A percentile compares a stretch with the other conserved stretches of the same genome.
phyloP scores from a whole-genome alignment of 2,888 invertebrate genomes.

The Mythimna ferrago region DNA sequence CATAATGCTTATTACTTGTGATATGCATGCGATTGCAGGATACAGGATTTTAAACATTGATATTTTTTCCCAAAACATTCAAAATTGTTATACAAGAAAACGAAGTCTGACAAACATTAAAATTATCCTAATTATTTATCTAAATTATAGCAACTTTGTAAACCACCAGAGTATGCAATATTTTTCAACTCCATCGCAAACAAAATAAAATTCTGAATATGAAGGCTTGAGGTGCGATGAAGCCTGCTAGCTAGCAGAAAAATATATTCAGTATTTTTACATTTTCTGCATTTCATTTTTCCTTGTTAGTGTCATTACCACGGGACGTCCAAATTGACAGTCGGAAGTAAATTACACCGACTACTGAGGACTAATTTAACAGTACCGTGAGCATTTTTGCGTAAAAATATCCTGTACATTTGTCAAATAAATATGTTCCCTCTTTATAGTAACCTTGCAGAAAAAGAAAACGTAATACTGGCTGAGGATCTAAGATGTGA shows the following conservation, averaged over 20 bases:
- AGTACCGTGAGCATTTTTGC: background rate
- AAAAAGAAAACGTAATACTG: background rate
- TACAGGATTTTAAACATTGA: no score
- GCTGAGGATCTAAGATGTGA: background rate
- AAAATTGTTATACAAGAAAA: no score
- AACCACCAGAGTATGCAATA: background rate
- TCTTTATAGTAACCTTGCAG: background rate
- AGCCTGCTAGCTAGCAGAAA: background rate
- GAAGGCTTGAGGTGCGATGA: background rate
- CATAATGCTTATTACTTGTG: no score
- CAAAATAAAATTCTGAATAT: constrained; percentile 11
- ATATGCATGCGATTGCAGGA: no score
- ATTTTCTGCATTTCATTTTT: constrained; percentile 43
- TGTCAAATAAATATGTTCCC: constrained; percentile 25
- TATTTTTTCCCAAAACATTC: no score
- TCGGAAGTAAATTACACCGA: constrained; percentile 30
- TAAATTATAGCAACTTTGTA: background rate
- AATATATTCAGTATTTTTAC: constrained; percentile 20
- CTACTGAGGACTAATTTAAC: constrained; percentile 37
- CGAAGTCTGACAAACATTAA: background rate
- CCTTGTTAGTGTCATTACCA: constrained; percentile 41
- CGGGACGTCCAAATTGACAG: constrained; percentile 34
- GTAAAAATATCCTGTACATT: constrained; percentile 20
- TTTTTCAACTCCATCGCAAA: background rate
- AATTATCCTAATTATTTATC: background rate